phyloP scores from a whole-genome alignment of 2,888 invertebrate species.

The Drosophila neotestacea region DNA sequence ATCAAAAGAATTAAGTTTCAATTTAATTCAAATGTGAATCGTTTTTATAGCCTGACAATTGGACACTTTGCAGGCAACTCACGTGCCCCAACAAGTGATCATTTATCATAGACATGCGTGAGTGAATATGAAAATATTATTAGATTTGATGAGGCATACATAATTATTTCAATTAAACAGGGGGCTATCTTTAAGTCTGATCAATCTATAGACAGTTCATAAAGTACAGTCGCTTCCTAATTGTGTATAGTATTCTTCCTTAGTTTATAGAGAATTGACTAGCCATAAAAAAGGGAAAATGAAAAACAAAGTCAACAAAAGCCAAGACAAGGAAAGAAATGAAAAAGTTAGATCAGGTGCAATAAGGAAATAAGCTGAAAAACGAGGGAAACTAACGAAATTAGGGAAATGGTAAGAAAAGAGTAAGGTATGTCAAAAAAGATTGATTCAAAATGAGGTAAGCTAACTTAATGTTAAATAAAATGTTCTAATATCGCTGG shows the following conservation, averaged over 20 bases:
- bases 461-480: too few relatives aligned
- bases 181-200: not conserved
- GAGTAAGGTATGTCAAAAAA: too few relatives aligned
- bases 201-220: not conserved
- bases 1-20: not conserved
- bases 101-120: not conserved
- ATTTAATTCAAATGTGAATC: conserved; percentile 13
- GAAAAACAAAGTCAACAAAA: too few relatives aligned
- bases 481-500: too few relatives aligned
- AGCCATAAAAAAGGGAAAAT: too few relatives aligned
- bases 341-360: too few relatives aligned
- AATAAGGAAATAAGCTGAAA: too few relatives aligned
- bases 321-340: too few relatives aligned
- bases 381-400: too few relatives aligned
- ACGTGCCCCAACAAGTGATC: conserved; percentile 24
- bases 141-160: not conserved
- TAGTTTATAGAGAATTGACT: too few relatives aligned
- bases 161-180: not conserved
- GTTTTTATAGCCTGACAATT: conserved; percentile 15
- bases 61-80: conserved; percentile 26
- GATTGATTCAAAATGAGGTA: too few relatives aligned
- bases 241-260: not conserved
- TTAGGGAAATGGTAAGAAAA: too few relatives aligned
- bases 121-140: conserved; percentile 11
- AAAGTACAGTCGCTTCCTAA: conserved; percentile 9